Conservation (phyloP, 92 coral and sea anemone species). For the Micromussa lordhowensis region DNA sequence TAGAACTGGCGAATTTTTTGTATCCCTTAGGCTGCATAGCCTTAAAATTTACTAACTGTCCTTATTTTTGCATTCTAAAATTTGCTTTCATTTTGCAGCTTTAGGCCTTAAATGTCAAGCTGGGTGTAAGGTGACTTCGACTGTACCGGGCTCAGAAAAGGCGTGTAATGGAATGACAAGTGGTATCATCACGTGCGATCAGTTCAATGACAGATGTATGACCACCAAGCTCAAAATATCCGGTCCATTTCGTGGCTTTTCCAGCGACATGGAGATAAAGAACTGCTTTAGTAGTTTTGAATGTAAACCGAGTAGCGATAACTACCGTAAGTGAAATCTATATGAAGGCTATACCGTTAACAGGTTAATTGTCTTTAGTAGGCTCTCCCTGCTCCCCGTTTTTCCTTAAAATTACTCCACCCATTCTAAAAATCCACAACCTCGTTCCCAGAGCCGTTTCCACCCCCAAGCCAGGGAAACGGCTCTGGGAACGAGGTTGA, state of each 20-base stretch:
- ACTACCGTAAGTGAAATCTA: neutral
- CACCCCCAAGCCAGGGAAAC: too few species aligned
- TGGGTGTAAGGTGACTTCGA: neutral
- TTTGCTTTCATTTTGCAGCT: neutral
- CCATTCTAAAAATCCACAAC: neutral
- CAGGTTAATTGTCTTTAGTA: too few species aligned
- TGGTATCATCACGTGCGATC: neutral
- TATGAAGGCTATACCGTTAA: neutral
- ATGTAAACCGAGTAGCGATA: neutral
- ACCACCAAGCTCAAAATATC: neutral
- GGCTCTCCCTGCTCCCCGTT: neutral
- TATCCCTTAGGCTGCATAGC: too few species aligned
- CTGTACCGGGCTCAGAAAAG: neutral
- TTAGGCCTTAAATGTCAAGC: neutral
- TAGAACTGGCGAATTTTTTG: too few species aligned
- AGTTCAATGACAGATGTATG: neutral
- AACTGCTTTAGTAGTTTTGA: neutral
- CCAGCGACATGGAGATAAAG: neutral
- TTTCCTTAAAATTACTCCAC: neutral
- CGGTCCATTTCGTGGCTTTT: neutral
- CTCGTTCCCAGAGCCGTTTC: too few species aligned
- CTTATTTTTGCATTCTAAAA: neutral
- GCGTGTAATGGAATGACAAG: neutral
- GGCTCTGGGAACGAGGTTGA: too few species aligned
- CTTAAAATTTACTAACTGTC: too few species aligned